These are phyloP conservation scores for Hermaeophaga mercurialis DNA, from an alignment of 2,888 invertebrate genomes.

Conservation along the genomic window DNA sequence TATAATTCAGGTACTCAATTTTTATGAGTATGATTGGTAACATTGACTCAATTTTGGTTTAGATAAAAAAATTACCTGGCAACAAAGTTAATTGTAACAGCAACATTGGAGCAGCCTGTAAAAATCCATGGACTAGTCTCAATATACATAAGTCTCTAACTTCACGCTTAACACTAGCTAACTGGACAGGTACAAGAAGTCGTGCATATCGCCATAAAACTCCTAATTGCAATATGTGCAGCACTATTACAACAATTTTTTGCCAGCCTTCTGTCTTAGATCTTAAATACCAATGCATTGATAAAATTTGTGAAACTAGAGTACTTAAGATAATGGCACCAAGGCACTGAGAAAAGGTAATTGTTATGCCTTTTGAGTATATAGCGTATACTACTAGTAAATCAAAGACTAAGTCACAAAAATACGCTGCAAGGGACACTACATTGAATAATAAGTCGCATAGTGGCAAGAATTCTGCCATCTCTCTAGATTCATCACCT, in stretches of 20 bases:
- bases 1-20: too few relatives aligned
- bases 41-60: too few relatives aligned
- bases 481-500: conserved; percentile 53
- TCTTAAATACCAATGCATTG: conserved; percentile 67
- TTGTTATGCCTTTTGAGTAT: conserved; percentile 68
- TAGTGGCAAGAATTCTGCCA: conserved; percentile 86
- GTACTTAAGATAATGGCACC: conserved; percentile 75
- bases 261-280: conserved; percentile 55
- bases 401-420: conserved; percentile 90
- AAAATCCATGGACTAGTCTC: conserved; percentile 83
- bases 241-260: conserved; percentile 61
- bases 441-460: conserved; percentile 92
- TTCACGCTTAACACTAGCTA: conserved; percentile 83
- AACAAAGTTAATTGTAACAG: conserved; percentile 80
- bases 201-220: conserved; percentile 84
- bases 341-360: conserved; percentile 71
- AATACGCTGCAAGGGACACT: conserved; percentile 86
- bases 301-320: conserved; percentile 76
- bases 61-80: conserved; percentile 38
- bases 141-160: conserved; percentile 76
- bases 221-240: conserved; percentile 73
- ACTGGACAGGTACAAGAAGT: conserved; percentile 81
- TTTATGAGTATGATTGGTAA: too few relatives aligned
- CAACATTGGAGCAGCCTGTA: conserved; percentile 87
- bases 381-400: conserved; percentile 84